Conservation (phyloP, 2,888 invertebrate species). For the Erannis defoliaria region DNA sequence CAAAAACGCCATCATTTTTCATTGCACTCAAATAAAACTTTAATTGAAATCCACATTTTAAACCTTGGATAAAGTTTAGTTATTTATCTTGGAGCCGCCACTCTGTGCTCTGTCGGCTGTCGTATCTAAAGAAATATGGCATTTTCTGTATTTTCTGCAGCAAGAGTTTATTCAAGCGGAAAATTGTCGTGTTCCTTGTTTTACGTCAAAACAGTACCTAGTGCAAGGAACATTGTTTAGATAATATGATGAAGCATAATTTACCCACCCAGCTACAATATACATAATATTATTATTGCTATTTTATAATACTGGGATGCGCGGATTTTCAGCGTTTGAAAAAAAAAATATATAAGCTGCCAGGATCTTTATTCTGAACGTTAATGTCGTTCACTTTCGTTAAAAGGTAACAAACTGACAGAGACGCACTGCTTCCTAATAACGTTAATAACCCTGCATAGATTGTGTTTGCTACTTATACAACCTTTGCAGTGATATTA, state of each 20-base stretch:
- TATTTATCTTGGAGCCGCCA: slow-evolving; percentile 23
- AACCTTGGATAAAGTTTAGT: slow-evolving; percentile 18
- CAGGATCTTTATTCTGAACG: too few relatives aligned
- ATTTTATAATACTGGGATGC: too few relatives aligned
- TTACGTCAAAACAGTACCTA: slow-evolving; percentile 18
- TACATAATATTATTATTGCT: too few relatives aligned
- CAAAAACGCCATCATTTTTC: slow-evolving; percentile 6
- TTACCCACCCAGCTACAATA: not conserved
- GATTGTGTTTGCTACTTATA: too few relatives aligned
- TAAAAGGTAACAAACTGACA: too few relatives aligned
- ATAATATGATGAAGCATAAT: not conserved
- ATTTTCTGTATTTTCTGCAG: slow-evolving; percentile 27
- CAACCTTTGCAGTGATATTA: too few relatives aligned
- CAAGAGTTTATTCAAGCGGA: slow-evolving; percentile 20
- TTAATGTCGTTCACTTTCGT: too few relatives aligned
- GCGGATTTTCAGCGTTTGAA: too few relatives aligned
- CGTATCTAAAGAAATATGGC: slow-evolving; percentile 31
- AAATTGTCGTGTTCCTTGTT: slow-evolving; percentile 26
- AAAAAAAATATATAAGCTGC: too few relatives aligned
- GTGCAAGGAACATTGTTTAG: slow-evolving; percentile 5
- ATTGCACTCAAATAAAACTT: slow-evolving; percentile 13
- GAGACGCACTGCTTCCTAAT: too few relatives aligned
- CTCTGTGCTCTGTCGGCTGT: slow-evolving; percentile 19
- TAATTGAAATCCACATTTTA: slow-evolving; percentile 24
- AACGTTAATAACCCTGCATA: too few relatives aligned